Percentiles rank a stretch among this genome's conserved stretches.
Conservation (phyloP, 2,113 vertebrate genomes). For the Hyperopisus bebe region DNA sequence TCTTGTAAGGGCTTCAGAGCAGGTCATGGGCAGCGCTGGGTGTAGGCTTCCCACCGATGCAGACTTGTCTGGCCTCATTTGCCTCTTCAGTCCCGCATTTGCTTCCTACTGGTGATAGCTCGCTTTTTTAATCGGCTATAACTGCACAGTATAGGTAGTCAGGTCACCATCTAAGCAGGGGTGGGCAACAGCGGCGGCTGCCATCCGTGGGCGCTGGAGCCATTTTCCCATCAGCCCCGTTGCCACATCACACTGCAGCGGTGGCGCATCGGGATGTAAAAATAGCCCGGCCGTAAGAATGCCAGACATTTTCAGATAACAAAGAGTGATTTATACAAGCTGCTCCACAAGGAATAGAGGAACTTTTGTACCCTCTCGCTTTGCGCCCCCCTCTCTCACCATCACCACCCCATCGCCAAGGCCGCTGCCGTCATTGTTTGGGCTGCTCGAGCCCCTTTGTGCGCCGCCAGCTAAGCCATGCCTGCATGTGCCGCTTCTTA, state of each 20-base stretch:
- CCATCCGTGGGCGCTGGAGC: background rate
- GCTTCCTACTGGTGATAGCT: background rate
- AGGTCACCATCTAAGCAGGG: background rate
- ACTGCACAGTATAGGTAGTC: background rate
- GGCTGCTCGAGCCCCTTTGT: constrained; percentile 68
- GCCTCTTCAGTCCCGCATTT: background rate
- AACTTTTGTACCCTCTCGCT: constrained; percentile 59
- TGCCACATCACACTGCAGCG: background rate
- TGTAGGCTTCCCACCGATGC: background rate
- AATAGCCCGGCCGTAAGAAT: constrained; percentile 77
- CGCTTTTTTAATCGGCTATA: background rate
- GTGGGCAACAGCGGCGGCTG: background rate
- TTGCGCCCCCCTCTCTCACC: constrained; percentile 23
- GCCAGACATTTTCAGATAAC: constrained; percentile 77
- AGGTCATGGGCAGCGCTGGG: background rate
- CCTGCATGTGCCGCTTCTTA: constrained; percentile 66
- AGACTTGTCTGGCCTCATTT: background rate
- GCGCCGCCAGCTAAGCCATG: constrained; percentile 62
- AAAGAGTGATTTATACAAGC: constrained; percentile 70
- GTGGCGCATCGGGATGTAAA: constrained; percentile 48
- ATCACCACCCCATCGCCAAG: constrained; percentile 53
- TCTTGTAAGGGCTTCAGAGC: background rate
- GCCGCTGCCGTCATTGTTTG: constrained; percentile 75
- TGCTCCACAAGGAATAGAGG: constrained; percentile 63
- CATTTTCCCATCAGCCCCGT: constrained; percentile 16